Percentiles rank a stretch among this genome's conserved stretches.
Evolutionary conservation across 2,113 vertebrate genomes (phyloP).

Genomic region (Mystacornis crossleyi): DNA sequence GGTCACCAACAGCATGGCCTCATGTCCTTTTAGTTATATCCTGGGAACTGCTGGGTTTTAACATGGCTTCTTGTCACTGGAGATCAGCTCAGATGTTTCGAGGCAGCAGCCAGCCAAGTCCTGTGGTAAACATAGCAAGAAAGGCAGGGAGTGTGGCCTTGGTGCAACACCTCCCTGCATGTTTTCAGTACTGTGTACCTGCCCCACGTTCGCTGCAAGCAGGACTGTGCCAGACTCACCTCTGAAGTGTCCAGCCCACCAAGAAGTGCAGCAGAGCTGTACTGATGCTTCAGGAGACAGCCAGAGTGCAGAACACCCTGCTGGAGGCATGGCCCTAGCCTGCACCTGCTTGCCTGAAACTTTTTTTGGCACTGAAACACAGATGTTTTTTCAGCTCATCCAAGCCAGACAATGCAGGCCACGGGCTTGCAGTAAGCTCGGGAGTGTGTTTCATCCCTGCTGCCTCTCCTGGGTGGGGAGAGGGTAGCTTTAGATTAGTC

Average conservation of each 20-base stretch:
- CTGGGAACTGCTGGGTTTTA: background rate
- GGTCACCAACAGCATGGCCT: background rate
- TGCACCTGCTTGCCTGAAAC: background rate
- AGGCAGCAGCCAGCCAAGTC: background rate
- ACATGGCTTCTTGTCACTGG: fast-evolving
- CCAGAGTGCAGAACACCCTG: background rate
- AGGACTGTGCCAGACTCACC: background rate
- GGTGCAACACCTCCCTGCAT: fast-evolving
- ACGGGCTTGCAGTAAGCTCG: background rate
- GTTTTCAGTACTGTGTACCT: fast-evolving
- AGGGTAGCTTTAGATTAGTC: background rate
- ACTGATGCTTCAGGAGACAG: background rate
- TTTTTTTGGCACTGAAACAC: background rate
- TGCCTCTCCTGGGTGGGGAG: background rate
- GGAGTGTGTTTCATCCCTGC: background rate
- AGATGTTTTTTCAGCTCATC: background rate
- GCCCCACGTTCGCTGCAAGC: fast-evolving
- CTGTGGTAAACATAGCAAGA: background rate
- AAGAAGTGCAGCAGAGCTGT: background rate
- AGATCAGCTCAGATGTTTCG: background rate
- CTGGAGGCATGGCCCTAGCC: background rate
- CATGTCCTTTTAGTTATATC: fast-evolving
- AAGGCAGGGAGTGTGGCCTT: background rate
- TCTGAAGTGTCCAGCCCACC: background rate
- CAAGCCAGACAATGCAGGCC: background rate